Conservation (phyloP, 2,888 invertebrate genomes). For the Emesis furor region DNA sequence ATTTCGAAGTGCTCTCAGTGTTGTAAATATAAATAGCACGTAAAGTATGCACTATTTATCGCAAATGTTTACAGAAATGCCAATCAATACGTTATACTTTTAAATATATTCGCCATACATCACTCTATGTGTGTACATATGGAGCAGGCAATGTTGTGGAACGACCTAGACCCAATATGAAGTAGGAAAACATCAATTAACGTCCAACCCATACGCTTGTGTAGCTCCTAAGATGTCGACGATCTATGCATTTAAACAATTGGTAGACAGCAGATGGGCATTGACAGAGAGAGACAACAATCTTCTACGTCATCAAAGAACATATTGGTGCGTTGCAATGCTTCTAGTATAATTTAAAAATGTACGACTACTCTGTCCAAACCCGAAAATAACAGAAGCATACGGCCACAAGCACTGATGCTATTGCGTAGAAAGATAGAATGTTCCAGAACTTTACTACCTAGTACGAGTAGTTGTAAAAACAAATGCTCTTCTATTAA, state of each 20-base stretch:
- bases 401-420: too few relatives aligned
- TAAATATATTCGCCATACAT: neutral
- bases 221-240: neutral
- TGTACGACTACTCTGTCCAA: too few relatives aligned
- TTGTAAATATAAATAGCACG: neutral
- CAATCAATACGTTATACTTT: neutral
- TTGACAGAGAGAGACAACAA: too few relatives aligned
- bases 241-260: neutral
- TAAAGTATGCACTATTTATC: neutral
- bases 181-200: conserved; percentile 5
- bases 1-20: neutral
- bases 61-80: conserved; percentile 13
- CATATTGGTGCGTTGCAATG: too few relatives aligned
- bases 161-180: conserved; percentile 11
- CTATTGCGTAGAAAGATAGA: too few relatives aligned
- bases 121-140: conserved; percentile 1
- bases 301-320: too few relatives aligned
- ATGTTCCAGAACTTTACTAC: too few relatives aligned
- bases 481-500: too few relatives aligned
- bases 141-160: neutral
- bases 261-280: too few relatives aligned
- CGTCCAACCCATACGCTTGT: neutral
- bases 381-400: too few relatives aligned
- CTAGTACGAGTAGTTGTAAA: too few relatives aligned
- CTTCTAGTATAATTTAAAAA: too few relatives aligned